Evolutionary conservation across 2,888 invertebrate species (phyloP).

Genomic region (Eucera pruinosa): DNA sequence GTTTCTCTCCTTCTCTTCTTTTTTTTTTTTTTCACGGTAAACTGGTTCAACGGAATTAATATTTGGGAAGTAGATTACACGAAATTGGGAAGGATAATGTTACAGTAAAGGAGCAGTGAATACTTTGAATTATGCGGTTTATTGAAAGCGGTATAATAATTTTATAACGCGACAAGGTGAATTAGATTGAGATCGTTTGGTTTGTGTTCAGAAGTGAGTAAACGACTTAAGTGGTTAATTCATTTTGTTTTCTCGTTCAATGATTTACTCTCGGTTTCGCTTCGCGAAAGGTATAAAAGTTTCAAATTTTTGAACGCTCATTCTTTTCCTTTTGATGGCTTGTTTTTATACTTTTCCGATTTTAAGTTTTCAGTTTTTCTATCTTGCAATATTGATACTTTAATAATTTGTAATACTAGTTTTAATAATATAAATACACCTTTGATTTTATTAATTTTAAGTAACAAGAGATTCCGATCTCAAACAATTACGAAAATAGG

Average conservation of each 20-base stretch:
- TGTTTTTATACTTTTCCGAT: too few relatives aligned
- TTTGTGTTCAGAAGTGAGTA: background rate
- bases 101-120: background rate
- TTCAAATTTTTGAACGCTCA: background rate
- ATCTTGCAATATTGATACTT: too few relatives aligned
- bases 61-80: background rate
- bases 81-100: background rate
- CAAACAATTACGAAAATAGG: too few relatives aligned
- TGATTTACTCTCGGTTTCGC: background rate
- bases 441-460: too few relatives aligned
- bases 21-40: background rate
- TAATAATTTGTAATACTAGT: too few relatives aligned
- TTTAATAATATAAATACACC: too few relatives aligned
- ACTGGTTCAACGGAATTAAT: background rate
- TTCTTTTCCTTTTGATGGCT: too few relatives aligned
- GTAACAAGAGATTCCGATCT: too few relatives aligned
- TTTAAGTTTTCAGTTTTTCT: too few relatives aligned
- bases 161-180: background rate
- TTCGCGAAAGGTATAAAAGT: too few relatives aligned
- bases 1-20: background rate
- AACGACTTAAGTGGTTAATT: background rate
- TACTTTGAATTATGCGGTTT: conserved; percentile 1
- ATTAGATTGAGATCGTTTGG: background rate
- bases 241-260: background rate
- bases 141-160: too few relatives aligned